phyloP scores from a whole-genome alignment of 2,113 vertebrate genomes.

The Gasterosteus nipponicus region DNA sequence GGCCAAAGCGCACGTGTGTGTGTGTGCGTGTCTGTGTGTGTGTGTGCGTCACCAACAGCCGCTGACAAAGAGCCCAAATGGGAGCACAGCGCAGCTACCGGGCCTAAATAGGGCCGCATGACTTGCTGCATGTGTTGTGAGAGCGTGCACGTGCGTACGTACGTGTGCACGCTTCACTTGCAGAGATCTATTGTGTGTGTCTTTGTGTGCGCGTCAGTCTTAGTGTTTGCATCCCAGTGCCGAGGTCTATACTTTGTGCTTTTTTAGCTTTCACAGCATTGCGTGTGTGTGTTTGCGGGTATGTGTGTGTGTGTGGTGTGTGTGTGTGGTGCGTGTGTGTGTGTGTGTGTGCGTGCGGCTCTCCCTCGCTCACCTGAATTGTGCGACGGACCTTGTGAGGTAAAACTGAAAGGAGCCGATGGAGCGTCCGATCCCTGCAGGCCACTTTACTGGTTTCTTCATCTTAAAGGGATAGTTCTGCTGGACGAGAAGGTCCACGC shows the following conservation, averaged over 20 bases:
- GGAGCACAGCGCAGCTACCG: neutral
- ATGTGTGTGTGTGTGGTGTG: constrained; percentile 13
- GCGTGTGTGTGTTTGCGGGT: constrained; percentile 11
- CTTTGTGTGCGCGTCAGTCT: neutral
- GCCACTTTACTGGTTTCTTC: neutral
- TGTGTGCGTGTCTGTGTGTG: constrained; percentile 14
- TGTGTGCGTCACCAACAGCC: constrained; percentile 27
- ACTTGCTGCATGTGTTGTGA: neutral
- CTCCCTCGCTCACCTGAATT: constrained; percentile 35
- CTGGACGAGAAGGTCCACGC: neutral
- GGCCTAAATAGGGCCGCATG: constrained; percentile 35
- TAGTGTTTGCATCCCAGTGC: constrained; percentile 34
- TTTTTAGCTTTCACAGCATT: constrained; percentile 32
- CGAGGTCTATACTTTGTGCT: constrained; percentile 40
- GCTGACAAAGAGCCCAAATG: constrained; percentile 23
- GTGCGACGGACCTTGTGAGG: constrained; percentile 53
- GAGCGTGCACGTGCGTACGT: neutral
- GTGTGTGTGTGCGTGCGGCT: constrained; percentile 7
- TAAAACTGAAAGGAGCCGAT: constrained; percentile 30
- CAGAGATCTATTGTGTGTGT: neutral
- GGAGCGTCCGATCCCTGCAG: neutral
- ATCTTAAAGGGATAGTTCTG: neutral
- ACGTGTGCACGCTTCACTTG: neutral
- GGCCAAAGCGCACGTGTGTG: neutral
- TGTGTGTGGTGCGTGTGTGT: constrained; percentile 15